These are phyloP conservation scores for Terebella lapidaria DNA, from an alignment of 2,888 invertebrate species.

Conservation along the genomic window DNA sequence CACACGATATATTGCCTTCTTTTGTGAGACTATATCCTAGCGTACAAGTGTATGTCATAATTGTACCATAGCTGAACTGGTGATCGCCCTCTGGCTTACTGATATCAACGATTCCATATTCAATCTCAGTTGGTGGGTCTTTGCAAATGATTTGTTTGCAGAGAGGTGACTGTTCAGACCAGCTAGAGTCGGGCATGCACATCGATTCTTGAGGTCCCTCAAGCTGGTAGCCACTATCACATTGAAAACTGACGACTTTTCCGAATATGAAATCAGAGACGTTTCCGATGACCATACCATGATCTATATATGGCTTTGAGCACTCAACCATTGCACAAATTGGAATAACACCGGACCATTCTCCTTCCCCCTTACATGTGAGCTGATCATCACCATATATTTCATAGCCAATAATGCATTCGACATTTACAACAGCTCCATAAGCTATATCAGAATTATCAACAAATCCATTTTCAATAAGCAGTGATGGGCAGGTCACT, in stretches of 20 bases:
- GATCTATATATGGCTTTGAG: constrained; percentile 4
- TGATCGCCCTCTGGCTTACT: not conserved
- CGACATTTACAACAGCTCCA: constrained; percentile 1
- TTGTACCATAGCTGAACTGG: constrained; percentile 10
- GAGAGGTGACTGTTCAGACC: constrained; percentile 36
- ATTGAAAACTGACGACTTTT: constrained; percentile 9
- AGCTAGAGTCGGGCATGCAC: constrained; percentile 21
- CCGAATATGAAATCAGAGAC: constrained; percentile 7
- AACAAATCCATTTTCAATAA: not conserved
- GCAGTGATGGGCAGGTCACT: not conserved
- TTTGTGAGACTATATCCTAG: constrained; percentile 7
- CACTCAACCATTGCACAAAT: constrained; percentile 13
- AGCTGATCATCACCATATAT: constrained; percentile 7
- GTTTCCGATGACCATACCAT: constrained; percentile 12
- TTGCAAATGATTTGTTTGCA: constrained; percentile 34
- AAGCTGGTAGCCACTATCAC: constrained; percentile 10
- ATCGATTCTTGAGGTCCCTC: not conserved
- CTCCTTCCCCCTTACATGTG: constrained; percentile 12
- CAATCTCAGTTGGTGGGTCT: constrained; percentile 13
- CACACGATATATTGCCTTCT: constrained; percentile 4
- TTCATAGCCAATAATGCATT: constrained; percentile 15
- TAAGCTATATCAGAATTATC: not conserved
- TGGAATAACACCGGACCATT: constrained; percentile 14
- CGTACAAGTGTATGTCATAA: constrained; percentile 14
- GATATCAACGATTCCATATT: constrained; percentile 6